A percentile compares a stretch with the other conserved stretches of the same genome.
Conservation (phyloP, 1,140 invertebrate genomes). For the Thalassaphorura encarpata region DNA sequence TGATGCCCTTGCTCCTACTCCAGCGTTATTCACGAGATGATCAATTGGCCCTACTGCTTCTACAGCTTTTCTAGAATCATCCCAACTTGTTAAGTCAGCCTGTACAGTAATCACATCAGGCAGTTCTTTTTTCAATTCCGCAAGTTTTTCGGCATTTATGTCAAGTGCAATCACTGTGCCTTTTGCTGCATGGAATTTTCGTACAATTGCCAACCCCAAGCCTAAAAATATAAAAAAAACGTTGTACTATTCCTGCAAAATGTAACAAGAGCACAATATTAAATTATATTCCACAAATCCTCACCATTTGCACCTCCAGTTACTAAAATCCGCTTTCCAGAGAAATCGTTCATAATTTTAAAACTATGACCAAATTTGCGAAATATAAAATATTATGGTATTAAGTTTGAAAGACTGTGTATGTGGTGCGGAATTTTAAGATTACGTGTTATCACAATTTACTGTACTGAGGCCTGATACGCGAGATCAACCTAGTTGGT, state of each 20-base stretch:
- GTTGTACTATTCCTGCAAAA: background rate
- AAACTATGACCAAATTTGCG: too few relatives aligned
- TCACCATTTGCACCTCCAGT: slow-evolving; percentile 3
- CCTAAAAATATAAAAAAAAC: slow-evolving; percentile 7
- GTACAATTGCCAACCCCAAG: slow-evolving; percentile 12
- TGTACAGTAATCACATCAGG: too few relatives aligned
- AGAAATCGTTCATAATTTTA: too few relatives aligned
- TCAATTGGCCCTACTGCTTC: background rate
- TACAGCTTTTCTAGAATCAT: too few relatives aligned
- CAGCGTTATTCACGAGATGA: slow-evolving; percentile 20
- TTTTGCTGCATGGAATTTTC: slow-evolving; percentile 7
- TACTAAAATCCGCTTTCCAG: background rate
- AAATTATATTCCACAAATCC: background rate
- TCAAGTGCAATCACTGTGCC: slow-evolving; percentile 14
- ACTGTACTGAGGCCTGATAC: too few relatives aligned
- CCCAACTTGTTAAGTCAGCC: too few relatives aligned
- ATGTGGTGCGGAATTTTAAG: too few relatives aligned
- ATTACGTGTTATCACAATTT: too few relatives aligned
- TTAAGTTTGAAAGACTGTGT: too few relatives aligned
- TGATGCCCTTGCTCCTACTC: background rate
- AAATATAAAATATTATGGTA: too few relatives aligned
- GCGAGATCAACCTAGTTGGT: too few relatives aligned
- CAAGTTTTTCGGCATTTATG: background rate
- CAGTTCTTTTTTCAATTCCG: slow-evolving; percentile 4
- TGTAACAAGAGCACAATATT: background rate